phyloP scores from a whole-genome alignment of 1,140 invertebrate genomes.

The Charaxes varanes region DNA sequence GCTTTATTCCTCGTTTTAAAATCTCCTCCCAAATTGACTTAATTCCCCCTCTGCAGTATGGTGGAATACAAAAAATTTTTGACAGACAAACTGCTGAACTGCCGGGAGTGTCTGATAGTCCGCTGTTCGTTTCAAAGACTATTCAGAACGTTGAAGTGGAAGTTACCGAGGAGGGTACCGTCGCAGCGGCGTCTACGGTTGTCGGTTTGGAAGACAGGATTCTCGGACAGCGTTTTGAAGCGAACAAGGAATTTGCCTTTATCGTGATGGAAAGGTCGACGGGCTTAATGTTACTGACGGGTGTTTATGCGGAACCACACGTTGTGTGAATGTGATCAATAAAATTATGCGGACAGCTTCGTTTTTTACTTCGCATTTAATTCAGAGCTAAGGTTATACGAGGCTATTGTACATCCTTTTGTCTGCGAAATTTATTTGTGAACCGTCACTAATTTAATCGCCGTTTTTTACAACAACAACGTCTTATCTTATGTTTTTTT shows the following conservation, averaged over 20 bases:
- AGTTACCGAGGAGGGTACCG: constrained; percentile 83
- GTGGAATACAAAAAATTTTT: constrained; percentile 81
- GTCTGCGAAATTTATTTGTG: too few species aligned
- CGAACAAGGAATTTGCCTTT: constrained; percentile 73
- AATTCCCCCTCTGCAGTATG: constrained; percentile 72
- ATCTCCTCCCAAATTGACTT: constrained; percentile 76
- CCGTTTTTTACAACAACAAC: too few species aligned
- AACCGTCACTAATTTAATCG: too few species aligned
- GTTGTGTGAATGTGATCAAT: constrained; percentile 20
- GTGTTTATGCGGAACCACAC: constrained; percentile 53
- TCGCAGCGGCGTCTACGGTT: constrained; percentile 78
- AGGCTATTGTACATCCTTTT: too few species aligned
- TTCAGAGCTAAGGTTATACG: too few species aligned
- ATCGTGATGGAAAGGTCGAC: constrained; percentile 62
- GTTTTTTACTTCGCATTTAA: constrained; percentile 13
- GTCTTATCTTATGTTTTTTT: too few species aligned
- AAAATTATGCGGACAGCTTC: constrained; percentile 10
- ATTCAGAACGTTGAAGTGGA: constrained; percentile 83
- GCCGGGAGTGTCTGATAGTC: constrained; percentile 75
- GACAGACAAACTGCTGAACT: constrained; percentile 75
- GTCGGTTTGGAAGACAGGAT: constrained; percentile 75
- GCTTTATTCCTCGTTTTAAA: constrained; percentile 78
- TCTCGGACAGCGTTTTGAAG: constrained; percentile 64
- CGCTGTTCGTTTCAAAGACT: constrained; percentile 72
- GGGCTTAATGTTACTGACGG: constrained; percentile 65